Conservation (phyloP, 2,888 invertebrate species). For the Agonum fuliginosum region DNA sequence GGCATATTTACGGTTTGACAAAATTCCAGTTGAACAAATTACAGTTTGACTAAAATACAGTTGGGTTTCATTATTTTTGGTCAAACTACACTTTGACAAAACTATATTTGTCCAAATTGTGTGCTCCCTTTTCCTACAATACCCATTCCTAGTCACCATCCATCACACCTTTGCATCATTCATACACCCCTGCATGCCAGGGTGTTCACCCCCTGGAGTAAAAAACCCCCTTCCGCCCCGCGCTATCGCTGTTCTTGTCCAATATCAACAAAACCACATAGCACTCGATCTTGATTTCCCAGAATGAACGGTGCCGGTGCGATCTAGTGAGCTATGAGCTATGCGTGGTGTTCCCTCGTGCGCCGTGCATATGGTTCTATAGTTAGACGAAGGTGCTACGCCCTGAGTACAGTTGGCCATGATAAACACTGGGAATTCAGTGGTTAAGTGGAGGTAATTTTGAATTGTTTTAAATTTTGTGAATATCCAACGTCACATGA, state of each 20-base stretch:
- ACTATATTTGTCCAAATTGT: too few species aligned
- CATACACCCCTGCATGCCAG: background rate
- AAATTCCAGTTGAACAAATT: too few species aligned
- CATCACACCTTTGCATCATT: background rate
- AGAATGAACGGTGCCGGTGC: background rate
- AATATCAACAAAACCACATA: background rate
- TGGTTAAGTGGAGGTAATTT: too few species aligned
- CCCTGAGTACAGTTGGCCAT: background rate
- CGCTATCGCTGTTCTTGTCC: background rate
- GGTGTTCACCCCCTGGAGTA: background rate
- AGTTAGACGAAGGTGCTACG: slow-evolving; percentile 44
- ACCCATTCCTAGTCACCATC: too few species aligned
- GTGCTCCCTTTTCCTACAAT: too few species aligned
- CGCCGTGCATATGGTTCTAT: slow-evolving; percentile 28
- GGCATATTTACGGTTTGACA: too few species aligned
- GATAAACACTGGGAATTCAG: too few species aligned
- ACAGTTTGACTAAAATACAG: too few species aligned
- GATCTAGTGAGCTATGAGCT: background rate
- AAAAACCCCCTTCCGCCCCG: background rate
- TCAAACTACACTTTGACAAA: too few species aligned
- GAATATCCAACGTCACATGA: too few species aligned
- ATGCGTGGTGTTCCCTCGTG: background rate
- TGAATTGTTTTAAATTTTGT: too few species aligned
- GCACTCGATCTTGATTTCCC: slow-evolving; percentile 10
- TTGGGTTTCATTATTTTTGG: too few species aligned